Evolutionary conservation across 1,140 invertebrate genomes (phyloP), one percentile per base, ranked within the genome.

Genomic region (Yoshiicerus persimilis): DNA sequence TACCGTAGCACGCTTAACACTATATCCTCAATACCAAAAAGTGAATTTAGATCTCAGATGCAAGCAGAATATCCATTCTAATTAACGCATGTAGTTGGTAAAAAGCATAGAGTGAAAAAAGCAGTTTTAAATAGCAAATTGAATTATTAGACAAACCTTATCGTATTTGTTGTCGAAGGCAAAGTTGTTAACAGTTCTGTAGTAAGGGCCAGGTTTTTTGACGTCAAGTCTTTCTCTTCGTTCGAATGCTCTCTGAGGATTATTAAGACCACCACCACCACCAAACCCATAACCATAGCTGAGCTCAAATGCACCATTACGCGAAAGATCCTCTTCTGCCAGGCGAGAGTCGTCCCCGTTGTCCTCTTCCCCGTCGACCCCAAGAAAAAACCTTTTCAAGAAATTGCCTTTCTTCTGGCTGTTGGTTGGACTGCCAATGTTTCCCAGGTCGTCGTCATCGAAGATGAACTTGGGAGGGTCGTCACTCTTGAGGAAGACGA

Each of bases 171-270:
- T 64, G 27, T 88, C 87, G 66, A 94, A 94, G 38, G 93, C 93
- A 88, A 93, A 94, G 91, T 94, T 94, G 92, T 94, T 95, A 13
- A 91, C 91, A 1, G 94, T 94, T 84, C 94, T 94, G 92, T 96
- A 95, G 70, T 94, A 94, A 30, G 97, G 97, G 39, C 97, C 97
- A 3, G 97, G 97, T 93, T 98, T 98, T 93, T 98, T 98, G n/a
- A 98, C 97, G 93, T 98, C 97, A 56, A 98, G 94, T 91, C 97
- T 94, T 93, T 98, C 97, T 87, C 95, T 95, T 90, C 97, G 94
- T 90, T 96, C 95, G 92, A 98, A 98, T 38, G 96, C 96, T 38
- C 75, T 38, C 32, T 92, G 91, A 89, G 90, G 92, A 91, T 56
- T 89, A 90, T 47, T 34, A 23, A 32, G 32, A 25, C 36, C 36